Evolutionary conservation across 2,888 invertebrate genomes (phyloP).

Genomic region (Rotaria magnacalcarata): DNA sequence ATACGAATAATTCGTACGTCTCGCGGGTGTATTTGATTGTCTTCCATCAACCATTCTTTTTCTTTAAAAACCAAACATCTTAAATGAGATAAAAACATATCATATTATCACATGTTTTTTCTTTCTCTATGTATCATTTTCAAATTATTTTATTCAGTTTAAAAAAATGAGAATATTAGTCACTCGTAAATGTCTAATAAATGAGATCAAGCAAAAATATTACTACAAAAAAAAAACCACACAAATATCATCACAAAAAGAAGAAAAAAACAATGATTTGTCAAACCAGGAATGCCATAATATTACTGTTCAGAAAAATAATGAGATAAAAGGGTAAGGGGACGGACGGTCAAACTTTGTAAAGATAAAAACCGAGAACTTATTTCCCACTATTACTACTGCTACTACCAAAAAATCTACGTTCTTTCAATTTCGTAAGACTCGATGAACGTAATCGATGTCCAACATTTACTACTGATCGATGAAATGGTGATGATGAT

Average conservation of each 20-base stretch:
- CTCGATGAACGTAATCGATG: neutral
- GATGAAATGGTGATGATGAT: neutral
- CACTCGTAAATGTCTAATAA: neutral
- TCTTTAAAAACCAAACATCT: neutral
- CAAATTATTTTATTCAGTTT: too few relatives aligned
- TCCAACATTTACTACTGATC: neutral
- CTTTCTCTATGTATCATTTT: neutral
- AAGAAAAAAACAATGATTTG: neutral
- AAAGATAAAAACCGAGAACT: neutral
- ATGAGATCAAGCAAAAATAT: neutral
- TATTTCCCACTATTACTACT: constrained; percentile 1
- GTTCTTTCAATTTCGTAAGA: neutral
- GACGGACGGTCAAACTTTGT: neutral
- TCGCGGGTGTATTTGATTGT: neutral
- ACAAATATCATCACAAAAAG: constrained; percentile 11
- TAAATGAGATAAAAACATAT: neutral
- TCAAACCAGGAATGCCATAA: neutral
- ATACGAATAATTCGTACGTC: constrained; percentile 13
- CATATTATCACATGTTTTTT: neutral
- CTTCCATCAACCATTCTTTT: neutral
- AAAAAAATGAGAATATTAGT: neutral
- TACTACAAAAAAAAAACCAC: neutral
- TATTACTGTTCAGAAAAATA: neutral
- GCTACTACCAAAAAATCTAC: neutral
- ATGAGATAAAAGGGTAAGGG: neutral